phyloP scores from a whole-genome alignment of 2,888 invertebrate genomes.

The Phengaris alcon region DNA sequence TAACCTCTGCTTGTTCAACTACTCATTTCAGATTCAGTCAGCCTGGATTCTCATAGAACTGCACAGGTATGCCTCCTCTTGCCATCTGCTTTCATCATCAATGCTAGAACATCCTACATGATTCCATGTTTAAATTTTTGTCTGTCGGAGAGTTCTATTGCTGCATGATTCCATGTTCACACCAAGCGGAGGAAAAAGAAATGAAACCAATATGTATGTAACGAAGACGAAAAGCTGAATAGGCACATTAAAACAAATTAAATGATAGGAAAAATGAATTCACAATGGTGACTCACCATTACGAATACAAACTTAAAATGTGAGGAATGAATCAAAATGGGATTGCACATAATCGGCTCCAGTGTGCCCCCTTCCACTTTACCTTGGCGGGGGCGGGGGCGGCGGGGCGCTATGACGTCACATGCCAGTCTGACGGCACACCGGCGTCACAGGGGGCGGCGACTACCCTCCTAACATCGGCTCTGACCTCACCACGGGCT shows the following conservation, averaged over 20 bases:
- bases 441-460: conserved; percentile 28
- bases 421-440: conserved; percentile 42
- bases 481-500: conserved; percentile 75
- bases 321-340: conserved; percentile 57
- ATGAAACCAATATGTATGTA: conserved; percentile 27
- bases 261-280: conserved; percentile 34
- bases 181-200: not conserved
- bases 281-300: conserved; percentile 40
- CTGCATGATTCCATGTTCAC: not conserved
- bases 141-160: not conserved
- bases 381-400: conserved; percentile 57
- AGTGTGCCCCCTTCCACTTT: conserved; percentile 69
- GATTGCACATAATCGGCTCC: conserved; percentile 68
- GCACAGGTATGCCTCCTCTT: not conserved
- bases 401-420: conserved; percentile 39
- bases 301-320: conserved; percentile 41
- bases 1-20: not conserved
- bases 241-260: conserved; percentile 39
- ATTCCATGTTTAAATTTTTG: not conserved
- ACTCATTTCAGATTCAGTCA: not conserved
- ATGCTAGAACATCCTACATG: not conserved
- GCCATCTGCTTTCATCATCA: not conserved
- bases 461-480: conserved; percentile 65
- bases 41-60: not conserved
- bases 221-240: conserved; percentile 46